A percentile compares a stretch with the other conserved stretches of the same genome.
These are phyloP conservation scores for Pachliopta kotzebuea DNA, from an alignment of 2,888 invertebrate species.

Conservation along the genomic window DNA sequence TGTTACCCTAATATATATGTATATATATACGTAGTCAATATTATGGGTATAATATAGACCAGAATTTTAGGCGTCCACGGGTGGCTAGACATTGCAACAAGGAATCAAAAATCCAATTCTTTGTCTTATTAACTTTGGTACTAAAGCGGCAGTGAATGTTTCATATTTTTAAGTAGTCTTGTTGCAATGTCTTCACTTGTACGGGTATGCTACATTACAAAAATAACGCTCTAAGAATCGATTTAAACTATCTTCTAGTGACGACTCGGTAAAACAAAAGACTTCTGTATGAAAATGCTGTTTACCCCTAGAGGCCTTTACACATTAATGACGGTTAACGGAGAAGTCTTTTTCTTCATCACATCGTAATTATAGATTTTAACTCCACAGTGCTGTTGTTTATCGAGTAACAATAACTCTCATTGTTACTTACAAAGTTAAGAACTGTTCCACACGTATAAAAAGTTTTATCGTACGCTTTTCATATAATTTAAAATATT, in stretches of 20 bases:
- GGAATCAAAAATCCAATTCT: constrained; percentile 4
- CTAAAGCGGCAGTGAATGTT: not conserved
- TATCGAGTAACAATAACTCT: constrained; percentile 1
- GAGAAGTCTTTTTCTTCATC: constrained; percentile 25
- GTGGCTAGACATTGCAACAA: constrained; percentile 43
- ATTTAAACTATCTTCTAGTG: constrained; percentile 53
- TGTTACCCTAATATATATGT: constrained; percentile 57
- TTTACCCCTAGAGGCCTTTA: not conserved
- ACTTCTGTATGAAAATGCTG: constrained; percentile 39
- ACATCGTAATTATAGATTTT: constrained; percentile 7
- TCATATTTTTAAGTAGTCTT: constrained; percentile 20
- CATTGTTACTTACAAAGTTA: constrained; percentile 11
- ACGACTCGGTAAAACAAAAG: constrained; percentile 51
- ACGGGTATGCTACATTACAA: constrained; percentile 59
- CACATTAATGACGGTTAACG: not conserved
- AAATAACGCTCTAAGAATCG: constrained; percentile 64
- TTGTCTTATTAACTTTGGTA: too few species aligned
- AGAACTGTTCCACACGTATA: constrained; percentile 26
- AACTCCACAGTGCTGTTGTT: constrained; percentile 4
- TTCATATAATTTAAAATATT: constrained; percentile 24
- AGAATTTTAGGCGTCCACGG: constrained; percentile 61
- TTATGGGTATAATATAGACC: constrained; percentile 58
- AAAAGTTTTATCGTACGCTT: constrained; percentile 27
- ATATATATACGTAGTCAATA: constrained; percentile 52
- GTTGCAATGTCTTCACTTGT: constrained; percentile 40